A percentile compares a stretch with the other conserved stretches of the same genome.
Conservation (phyloP, 2,888 invertebrate species). For the Pseudococcus jackbeardsleyi region DNA sequence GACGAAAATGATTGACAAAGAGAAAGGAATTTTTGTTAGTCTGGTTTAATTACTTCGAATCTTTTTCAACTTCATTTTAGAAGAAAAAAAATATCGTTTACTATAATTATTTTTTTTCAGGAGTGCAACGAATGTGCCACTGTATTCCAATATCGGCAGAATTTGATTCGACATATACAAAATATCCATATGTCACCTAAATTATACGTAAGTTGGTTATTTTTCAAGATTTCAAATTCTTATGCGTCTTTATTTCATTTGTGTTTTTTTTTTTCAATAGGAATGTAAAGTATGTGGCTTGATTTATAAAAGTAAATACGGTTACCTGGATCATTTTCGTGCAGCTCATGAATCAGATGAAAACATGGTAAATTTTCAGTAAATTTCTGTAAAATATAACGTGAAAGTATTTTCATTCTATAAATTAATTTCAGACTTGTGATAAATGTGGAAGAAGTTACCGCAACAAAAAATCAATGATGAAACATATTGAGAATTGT, state of each 20-base stretch:
- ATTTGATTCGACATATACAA: not conserved
- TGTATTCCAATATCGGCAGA: not conserved
- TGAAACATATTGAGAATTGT: not conserved
- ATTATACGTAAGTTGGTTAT: not conserved
- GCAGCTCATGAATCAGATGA: not conserved
- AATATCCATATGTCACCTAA: not conserved
- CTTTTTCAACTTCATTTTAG: not conserved
- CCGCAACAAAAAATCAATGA: not conserved
- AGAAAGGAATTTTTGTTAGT: not conserved
- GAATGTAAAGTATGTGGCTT: conserved; percentile 8
- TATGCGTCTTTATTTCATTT: not conserved
- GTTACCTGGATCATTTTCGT: not conserved
- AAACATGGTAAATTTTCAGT: not conserved
- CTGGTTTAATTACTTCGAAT: not conserved
- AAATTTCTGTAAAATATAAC: not conserved
- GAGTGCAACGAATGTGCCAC: not conserved
- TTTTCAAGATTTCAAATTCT: not conserved
- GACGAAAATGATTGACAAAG: not conserved
- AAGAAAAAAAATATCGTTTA: too few relatives aligned
- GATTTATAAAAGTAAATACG: conserved; percentile 5
- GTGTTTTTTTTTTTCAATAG: not conserved
- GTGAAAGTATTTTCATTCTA: not conserved
- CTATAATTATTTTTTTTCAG: not conserved
- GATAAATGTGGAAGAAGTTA: not conserved
- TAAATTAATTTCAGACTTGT: conserved; percentile 3